These are phyloP conservation scores for Pangasius macronema DNA, from an alignment of 2,797 vertebrate genomes.

Conservation along the genomic window DNA sequence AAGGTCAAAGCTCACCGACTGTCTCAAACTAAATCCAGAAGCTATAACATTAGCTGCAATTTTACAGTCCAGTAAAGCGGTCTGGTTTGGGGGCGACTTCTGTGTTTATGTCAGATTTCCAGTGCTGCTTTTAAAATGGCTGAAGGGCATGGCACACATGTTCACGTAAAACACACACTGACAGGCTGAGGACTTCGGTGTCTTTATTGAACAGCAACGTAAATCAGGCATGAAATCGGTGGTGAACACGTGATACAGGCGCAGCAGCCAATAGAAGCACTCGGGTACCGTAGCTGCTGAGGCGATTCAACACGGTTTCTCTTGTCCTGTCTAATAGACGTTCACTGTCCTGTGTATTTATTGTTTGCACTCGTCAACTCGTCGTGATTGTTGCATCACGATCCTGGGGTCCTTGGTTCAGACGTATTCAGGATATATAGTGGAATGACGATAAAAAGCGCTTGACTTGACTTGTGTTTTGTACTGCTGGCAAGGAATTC, in stretches of 20 bases:
- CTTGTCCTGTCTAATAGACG: neutral
- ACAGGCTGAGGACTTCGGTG: constrained; percentile 4
- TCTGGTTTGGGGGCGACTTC: constrained; percentile 36
- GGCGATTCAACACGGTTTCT: neutral
- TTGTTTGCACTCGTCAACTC: neutral
- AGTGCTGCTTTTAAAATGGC: constrained; percentile 31
- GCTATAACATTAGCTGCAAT: constrained; percentile 38
- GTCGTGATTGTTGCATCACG: neutral
- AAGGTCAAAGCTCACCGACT: constrained; percentile 3
- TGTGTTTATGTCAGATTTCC: constrained; percentile 47
- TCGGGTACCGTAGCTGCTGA: too few relatives aligned
- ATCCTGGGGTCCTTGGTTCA: neutral
- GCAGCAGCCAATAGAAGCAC: too few relatives aligned
- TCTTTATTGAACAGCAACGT: constrained; percentile 33
- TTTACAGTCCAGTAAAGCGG: constrained; percentile 47
- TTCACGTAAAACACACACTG: constrained; percentile 30
- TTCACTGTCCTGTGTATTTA: neutral
- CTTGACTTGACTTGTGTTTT: neutral
- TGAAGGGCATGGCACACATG: constrained; percentile 23
- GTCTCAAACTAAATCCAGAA: constrained; percentile 48
- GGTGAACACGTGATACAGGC: constrained; percentile 22
- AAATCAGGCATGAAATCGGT: constrained; percentile 51
- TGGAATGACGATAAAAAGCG: neutral
- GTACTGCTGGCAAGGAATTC: neutral
- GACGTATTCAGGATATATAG: too few relatives aligned